A percentile compares a stretch with the other conserved stretches of the same genome.
Evolutionary conservation across 2,888 invertebrate genomes (phyloP).

Genomic region (Sisyra terminalis): DNA sequence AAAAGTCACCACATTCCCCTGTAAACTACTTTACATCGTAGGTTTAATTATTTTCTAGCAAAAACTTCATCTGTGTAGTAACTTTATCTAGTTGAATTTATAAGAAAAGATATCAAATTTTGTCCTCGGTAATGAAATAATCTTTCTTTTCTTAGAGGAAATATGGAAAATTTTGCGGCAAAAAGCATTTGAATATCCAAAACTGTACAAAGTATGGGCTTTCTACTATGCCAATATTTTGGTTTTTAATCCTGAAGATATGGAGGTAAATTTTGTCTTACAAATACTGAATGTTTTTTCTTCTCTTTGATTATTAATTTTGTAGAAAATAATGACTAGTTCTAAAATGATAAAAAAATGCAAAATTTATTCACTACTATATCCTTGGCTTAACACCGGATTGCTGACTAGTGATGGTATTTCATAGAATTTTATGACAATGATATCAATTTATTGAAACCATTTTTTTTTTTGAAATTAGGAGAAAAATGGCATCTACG

Average conservation of each 20-base stretch:
- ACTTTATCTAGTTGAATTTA: too few relatives aligned
- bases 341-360: slow-evolving; percentile 21
- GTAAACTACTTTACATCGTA: too few relatives aligned
- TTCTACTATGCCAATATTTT: slow-evolving; percentile 20
- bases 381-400: slow-evolving; percentile 23
- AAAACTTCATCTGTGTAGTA: too few relatives aligned
- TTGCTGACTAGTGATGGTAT: slow-evolving; percentile 24
- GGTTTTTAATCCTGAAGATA: slow-evolving; percentile 30
- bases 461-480: too few relatives aligned
- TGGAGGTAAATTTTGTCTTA: slow-evolving; percentile 26
- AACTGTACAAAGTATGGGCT: slow-evolving; percentile 16
- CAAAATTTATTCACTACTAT: slow-evolving; percentile 17
- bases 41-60: too few relatives aligned
- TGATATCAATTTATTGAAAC: too few relatives aligned
- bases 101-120: too few relatives aligned
- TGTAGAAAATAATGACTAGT: slow-evolving; percentile 20
- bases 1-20: too few relatives aligned
- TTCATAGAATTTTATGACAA: neutral
- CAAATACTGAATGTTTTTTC: too few relatives aligned
- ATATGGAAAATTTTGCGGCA: slow-evolving; percentile 10
- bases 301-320: too few relatives aligned
- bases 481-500: slow-evolving; percentile 38
- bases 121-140: too few relatives aligned
- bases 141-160: slow-evolving; percentile 11
- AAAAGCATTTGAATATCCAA: slow-evolving; percentile 9